Percentiles rank a stretch among this genome's conserved stretches.
These are phyloP conservation scores for Drosophila paranaensis DNA, from an alignment of 2,888 invertebrate genomes.

Conservation along the genomic window DNA sequence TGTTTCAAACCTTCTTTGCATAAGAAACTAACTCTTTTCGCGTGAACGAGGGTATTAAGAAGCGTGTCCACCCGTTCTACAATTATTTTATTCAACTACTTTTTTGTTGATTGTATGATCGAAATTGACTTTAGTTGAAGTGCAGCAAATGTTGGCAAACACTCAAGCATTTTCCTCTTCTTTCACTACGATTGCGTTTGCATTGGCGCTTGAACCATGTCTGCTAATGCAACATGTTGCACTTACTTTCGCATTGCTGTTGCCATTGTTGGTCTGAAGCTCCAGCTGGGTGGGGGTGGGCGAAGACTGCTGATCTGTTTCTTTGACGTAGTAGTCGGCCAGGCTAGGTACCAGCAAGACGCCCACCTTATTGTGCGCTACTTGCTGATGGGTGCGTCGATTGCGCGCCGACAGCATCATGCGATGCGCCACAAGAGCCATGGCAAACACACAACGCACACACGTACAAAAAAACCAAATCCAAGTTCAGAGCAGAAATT, in stretches of 20 bases:
- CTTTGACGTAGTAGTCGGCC: conserved; percentile 61
- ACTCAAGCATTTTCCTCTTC: background rate
- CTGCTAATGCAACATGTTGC: conserved; percentile 70
- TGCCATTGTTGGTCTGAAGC: conserved; percentile 28
- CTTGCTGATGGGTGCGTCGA: conserved; percentile 64
- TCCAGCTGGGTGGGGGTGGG: conserved; percentile 20
- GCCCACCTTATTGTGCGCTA: conserved; percentile 77
- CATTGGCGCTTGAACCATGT: too few species aligned
- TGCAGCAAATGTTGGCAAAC: background rate
- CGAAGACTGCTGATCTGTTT: conserved; percentile 30
- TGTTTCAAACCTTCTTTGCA: too few species aligned
- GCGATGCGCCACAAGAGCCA: conserved; percentile 81
- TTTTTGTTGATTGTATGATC: background rate
- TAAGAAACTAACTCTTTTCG: background rate
- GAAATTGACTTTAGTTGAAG: background rate
- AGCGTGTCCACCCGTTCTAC: too few species aligned
- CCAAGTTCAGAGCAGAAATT: conserved; percentile 22
- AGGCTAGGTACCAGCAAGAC: conserved; percentile 74
- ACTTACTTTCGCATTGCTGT: conserved; percentile 60
- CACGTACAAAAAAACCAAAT: background rate
- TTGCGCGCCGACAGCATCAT: conserved; percentile 77
- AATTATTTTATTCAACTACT: background rate
- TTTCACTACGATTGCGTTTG: conserved; percentile 1
- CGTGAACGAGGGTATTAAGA: background rate
- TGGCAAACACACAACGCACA: conserved; percentile 21